Percentiles rank a stretch among this genome's conserved stretches.
phyloP scores from a whole-genome alignment of 2,888 invertebrate genomes.

The Habroteleia sp. region DNA sequence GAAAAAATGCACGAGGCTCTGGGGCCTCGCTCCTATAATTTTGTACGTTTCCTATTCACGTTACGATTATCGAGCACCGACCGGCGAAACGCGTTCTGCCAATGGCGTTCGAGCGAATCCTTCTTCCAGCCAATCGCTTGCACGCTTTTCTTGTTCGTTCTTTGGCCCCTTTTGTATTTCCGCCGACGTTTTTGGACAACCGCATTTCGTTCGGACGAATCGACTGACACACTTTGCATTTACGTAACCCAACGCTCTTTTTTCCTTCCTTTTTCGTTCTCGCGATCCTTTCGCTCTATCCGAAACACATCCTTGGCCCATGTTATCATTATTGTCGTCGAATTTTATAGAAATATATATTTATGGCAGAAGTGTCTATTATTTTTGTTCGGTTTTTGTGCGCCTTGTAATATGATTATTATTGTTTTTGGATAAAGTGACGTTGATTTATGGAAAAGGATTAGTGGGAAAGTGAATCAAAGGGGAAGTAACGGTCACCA shows the following conservation, averaged over 20 bases:
- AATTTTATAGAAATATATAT: conserved; percentile 62
- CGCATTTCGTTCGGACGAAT: conserved; percentile 47
- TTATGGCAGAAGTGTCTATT: conserved; percentile 52
- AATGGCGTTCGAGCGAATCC: conserved; percentile 9
- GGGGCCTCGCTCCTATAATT: conserved; percentile 27
- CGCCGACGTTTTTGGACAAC: conserved; percentile 17
- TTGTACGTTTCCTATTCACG: conserved; percentile 43
- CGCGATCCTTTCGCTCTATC: conserved; percentile 28
- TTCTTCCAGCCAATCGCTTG: conserved; percentile 27
- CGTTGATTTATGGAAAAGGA: conserved; percentile 52
- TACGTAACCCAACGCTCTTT: conserved; percentile 62
- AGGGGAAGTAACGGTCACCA: too few species aligned
- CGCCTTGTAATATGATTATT: conserved; percentile 29
- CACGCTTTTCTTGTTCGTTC: conserved; percentile 11
- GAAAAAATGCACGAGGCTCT: conserved; percentile 2
- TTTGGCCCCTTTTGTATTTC: conserved; percentile 49
- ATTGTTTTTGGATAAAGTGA: conserved; percentile 40
- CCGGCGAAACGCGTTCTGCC: conserved; percentile 21
- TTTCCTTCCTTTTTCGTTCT: conserved; percentile 29
- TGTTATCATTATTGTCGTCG: conserved; percentile 61
- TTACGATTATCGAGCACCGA: conserved; percentile 36
- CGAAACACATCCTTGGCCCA: conserved; percentile 43
- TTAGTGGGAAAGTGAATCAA: conserved; percentile 6
- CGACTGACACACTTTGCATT: conserved; percentile 66
- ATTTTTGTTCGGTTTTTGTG: conserved; percentile 38